A percentile compares a stretch with the other conserved stretches of the same genome.
Conservation (phyloP, 1,140 invertebrate species). For the Hycleus phaleratus region DNA sequence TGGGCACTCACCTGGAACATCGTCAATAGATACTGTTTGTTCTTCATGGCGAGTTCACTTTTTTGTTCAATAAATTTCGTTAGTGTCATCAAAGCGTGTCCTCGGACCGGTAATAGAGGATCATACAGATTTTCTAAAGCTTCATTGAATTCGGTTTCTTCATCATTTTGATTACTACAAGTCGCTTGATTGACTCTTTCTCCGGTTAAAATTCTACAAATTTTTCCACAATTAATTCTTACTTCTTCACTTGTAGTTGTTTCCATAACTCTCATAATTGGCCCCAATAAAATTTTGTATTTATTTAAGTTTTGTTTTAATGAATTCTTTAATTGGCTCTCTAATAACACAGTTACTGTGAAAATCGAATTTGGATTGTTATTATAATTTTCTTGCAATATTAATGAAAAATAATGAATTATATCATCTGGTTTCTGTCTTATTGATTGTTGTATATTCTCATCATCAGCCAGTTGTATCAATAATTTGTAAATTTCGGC, state of each 20-base stretch:
- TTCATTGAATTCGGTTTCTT: slow-evolving; percentile 48
- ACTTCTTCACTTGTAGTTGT: slow-evolving; percentile 27
- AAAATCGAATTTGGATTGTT: slow-evolving; percentile 38
- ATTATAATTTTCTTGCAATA: no score
- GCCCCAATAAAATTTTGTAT: slow-evolving; percentile 25
- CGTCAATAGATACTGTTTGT: slow-evolving; percentile 59
- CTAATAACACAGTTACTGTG: slow-evolving; percentile 44
- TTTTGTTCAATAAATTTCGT: slow-evolving; percentile 61
- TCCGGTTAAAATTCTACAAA: slow-evolving; percentile 19
- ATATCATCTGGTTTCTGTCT: slow-evolving; percentile 35
- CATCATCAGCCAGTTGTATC: slow-evolving; percentile 35
- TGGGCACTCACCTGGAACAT: slow-evolving; percentile 54
- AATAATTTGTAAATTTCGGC: slow-evolving; percentile 22
- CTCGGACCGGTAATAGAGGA: slow-evolving; percentile 67
- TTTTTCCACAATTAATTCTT: slow-evolving; percentile 24
- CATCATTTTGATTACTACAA: slow-evolving; percentile 20
- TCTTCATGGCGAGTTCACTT: slow-evolving; percentile 55
- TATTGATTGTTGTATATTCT: slow-evolving; percentile 39
- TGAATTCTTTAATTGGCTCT: slow-evolving; percentile 40
- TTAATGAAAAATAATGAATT: slow-evolving; percentile 2
- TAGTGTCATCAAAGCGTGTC: slow-evolving; percentile 68
- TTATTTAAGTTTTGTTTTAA: neutral
- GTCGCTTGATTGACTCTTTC: neutral
- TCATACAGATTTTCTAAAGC: slow-evolving; percentile 63
- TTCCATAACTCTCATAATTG: slow-evolving; percentile 21